phyloP scores from a whole-genome alignment of 2,113 vertebrate species.

The Apodemus sylvaticus region DNA sequence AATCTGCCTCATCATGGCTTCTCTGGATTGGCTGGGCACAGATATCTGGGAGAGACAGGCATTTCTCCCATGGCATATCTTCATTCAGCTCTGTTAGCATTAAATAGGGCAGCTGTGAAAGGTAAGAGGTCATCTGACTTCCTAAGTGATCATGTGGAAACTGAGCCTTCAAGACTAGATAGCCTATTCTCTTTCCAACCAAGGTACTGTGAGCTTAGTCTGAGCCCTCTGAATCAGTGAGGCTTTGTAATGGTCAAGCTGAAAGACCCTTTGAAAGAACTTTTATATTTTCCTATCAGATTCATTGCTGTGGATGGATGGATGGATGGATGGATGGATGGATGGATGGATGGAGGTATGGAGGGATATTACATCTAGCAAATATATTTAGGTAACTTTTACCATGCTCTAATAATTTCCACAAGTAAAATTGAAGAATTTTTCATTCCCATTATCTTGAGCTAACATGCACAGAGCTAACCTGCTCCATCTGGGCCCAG shows the following conservation, averaged over 20 bases:
- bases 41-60: background rate
- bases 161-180: background rate
- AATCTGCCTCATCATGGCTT: background rate
- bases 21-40: background rate
- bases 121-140: background rate
- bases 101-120: background rate
- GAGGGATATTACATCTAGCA: background rate
- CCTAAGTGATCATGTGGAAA: background rate
- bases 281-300: constrained; percentile 20
- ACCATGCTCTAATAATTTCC: constrained; percentile 10
- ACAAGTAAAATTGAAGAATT: constrained; percentile 11
- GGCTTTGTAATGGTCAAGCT: constrained; percentile 21
- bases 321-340: too few relatives aligned
- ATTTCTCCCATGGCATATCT: background rate
- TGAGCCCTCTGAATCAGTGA: constrained; percentile 22
- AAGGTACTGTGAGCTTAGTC: background rate
- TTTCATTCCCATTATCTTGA: background rate
- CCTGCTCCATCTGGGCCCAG: background rate
- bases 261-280: constrained; percentile 4
- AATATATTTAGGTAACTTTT: constrained; percentile 25
- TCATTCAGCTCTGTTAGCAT: background rate
- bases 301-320: background rate
- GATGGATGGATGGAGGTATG: too few relatives aligned
- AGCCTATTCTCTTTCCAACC: background rate
- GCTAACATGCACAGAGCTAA: background rate